These are phyloP conservation scores for Limnodromus scolopaceus DNA, from an alignment of 2,797 vertebrate genomes.

Conservation along the genomic window DNA sequence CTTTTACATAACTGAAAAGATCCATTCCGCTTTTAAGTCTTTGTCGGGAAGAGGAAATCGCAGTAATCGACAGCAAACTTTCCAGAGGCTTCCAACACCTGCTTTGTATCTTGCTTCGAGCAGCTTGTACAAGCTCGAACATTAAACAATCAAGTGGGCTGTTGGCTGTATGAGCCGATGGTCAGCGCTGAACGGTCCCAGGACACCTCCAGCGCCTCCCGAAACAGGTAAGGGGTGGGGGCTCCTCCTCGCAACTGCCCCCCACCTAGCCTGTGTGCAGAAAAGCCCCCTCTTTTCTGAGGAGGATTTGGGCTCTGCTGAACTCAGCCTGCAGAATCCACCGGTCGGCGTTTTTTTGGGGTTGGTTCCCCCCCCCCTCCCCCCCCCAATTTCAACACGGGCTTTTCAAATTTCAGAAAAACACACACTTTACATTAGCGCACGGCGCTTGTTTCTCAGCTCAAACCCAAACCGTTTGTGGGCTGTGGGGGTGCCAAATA, in stretches of 20 bases:
- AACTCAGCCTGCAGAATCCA: not conserved
- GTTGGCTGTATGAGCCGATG: not conserved
- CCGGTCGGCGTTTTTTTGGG: not conserved
- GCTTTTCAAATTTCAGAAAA: not conserved
- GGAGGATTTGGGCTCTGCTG: not conserved
- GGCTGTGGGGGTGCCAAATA: not conserved
- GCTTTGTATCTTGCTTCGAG: not conserved
- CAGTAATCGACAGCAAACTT: not conserved
- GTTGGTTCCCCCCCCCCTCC: no score
- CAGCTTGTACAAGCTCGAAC: not conserved
- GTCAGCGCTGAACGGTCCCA: not conserved
- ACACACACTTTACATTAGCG: not conserved
- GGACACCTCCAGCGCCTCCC: not conserved
- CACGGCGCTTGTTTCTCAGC: not conserved
- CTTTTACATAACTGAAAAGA: constrained; percentile 1
- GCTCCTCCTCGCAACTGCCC: not conserved
- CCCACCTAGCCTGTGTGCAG: rapidly evolving
- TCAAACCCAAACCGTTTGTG: constrained; percentile 3
- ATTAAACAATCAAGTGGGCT: not conserved
- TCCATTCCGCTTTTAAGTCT: not conserved
- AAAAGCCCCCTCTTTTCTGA: not conserved
- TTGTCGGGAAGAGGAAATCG: not conserved
- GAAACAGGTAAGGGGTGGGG: not conserved
- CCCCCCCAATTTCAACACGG: not conserved
- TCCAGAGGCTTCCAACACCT: constrained; percentile 4